A percentile compares a stretch with the other conserved stretches of the same genome.
phyloP scores from a whole-genome alignment of 1,140 invertebrate species.

The Drosophila aff. region DNA sequence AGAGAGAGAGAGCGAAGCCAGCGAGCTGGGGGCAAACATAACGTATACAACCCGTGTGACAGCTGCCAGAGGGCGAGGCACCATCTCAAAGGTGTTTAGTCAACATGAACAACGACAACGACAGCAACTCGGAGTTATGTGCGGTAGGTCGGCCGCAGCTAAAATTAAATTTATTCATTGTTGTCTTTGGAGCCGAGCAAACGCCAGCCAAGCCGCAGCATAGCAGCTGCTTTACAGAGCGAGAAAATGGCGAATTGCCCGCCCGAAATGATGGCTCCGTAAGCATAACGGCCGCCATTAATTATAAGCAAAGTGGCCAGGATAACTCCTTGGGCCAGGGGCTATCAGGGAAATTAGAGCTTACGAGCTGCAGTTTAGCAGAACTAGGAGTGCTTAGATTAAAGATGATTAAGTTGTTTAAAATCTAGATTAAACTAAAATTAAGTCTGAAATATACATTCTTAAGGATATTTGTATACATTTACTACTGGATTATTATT shows the following conservation, averaged over 20 bases:
- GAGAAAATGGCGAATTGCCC: slow-evolving; percentile 12
- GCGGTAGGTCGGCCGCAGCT: slow-evolving; percentile 76
- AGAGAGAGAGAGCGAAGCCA: background rate
- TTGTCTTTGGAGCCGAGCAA: slow-evolving; percentile 64
- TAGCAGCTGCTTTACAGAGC: slow-evolving; percentile 44
- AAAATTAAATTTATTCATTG: slow-evolving; percentile 84
- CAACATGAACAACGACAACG: slow-evolving; percentile 68
- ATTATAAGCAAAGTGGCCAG: slow-evolving; percentile 1
- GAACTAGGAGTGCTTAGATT: background rate
- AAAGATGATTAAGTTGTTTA: background rate
- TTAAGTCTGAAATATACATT: no score
- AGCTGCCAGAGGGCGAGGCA: slow-evolving; percentile 72
- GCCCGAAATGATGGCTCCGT: slow-evolving; percentile 9
- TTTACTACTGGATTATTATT: background rate
- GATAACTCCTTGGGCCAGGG: slow-evolving; percentile 1
- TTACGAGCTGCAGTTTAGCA: background rate
- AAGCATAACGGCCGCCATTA: slow-evolving; percentile 10
- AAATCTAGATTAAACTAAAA: no score
- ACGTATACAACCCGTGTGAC: slow-evolving; percentile 65
- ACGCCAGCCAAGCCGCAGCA: slow-evolving; percentile 31
- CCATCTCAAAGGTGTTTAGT: slow-evolving; percentile 81
- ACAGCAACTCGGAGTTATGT: slow-evolving; percentile 59
- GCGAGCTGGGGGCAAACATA: slow-evolving; percentile 23
- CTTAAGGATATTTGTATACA: no score
- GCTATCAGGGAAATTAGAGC: background rate